A percentile compares a stretch with the other conserved stretches of the same genome.
Evolutionary conservation across 37 sponge, comb jelly and placozoan species (phyloP).

Genomic region (Amphimedon queenslandica): DNA sequence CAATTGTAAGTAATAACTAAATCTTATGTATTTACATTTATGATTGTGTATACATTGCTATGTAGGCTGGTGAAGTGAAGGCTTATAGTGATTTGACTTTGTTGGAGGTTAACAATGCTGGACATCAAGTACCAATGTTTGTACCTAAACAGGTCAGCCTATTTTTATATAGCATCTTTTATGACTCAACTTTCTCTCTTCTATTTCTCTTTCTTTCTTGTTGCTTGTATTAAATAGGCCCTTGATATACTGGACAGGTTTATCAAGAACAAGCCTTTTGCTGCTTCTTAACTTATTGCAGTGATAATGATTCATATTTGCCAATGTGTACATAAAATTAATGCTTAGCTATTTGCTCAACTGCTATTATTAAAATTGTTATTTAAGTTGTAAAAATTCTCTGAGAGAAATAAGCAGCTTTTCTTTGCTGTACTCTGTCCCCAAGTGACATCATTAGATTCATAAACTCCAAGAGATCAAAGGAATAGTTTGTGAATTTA

Average conservation of each 20-base stretch:
- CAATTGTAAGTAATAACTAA: neutral
- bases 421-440: too few relatives aligned
- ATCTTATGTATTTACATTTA: neutral
- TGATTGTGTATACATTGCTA: neutral
- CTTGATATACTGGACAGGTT: slow-evolving; percentile 36
- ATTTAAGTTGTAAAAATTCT: too few relatives aligned
- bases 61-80: slow-evolving; percentile 43
- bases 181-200: too few relatives aligned
- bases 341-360: too few relatives aligned
- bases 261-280: too few relatives aligned
- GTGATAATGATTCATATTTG: too few relatives aligned
- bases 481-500: too few relatives aligned
- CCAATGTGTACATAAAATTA: too few relatives aligned
- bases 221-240: slow-evolving; percentile 16
- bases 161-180: too few relatives aligned
- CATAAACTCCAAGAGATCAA: too few relatives aligned
- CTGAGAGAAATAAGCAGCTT: too few relatives aligned
- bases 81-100: slow-evolving; percentile 54
- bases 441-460: slow-evolving; percentile 47
- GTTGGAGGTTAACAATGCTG: slow-evolving; percentile 61
- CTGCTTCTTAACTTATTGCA: slow-evolving; percentile 46
- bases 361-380: too few relatives aligned
- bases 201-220: neutral
- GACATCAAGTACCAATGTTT: slow-evolving; percentile 81
- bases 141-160: slow-evolving; percentile 37